phyloP scores from a whole-genome alignment of 2,888 invertebrate species.

The Hartigia nigra region DNA sequence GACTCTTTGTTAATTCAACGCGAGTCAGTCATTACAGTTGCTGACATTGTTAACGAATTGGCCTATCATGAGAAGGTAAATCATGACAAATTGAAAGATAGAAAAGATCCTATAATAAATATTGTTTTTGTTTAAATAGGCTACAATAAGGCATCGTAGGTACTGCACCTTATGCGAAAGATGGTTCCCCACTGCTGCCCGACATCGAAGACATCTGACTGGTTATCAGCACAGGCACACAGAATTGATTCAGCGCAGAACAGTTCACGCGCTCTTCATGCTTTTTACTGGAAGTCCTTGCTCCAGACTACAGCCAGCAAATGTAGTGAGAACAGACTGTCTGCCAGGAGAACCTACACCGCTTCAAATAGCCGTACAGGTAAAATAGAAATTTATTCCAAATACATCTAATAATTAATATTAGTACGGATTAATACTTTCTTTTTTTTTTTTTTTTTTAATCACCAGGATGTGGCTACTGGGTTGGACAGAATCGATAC shows the following conservation, averaged over 20 bases:
- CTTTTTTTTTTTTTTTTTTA: background rate
- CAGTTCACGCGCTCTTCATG: conserved; percentile 63
- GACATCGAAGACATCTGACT: conserved; percentile 58
- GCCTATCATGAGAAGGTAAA: conserved; percentile 63
- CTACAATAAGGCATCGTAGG: conserved; percentile 60
- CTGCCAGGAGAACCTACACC: conserved; percentile 60
- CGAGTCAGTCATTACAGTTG: conserved; percentile 51
- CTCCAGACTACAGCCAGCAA: conserved; percentile 58
- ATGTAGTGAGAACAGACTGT: conserved; percentile 55
- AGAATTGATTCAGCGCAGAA: conserved; percentile 62
- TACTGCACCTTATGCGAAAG: conserved; percentile 63
- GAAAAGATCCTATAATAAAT: background rate
- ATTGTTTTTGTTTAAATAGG: conserved; percentile 37
- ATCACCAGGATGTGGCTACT: background rate
- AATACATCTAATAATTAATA: background rate
- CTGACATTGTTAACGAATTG: conserved; percentile 56
- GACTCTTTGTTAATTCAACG: conserved; percentile 21
- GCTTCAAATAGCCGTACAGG: conserved; percentile 64
- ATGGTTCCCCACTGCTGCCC: conserved; percentile 60
- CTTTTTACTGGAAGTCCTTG: conserved; percentile 63
- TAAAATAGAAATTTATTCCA: conserved; percentile 29
- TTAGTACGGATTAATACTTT: background rate
- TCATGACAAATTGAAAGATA: background rate
- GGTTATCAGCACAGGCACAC: conserved; percentile 63
- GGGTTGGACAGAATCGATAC: background rate